Evolutionary conservation across 2,888 invertebrate genomes (phyloP).

Genomic region (Mythimna vitellina): DNA sequence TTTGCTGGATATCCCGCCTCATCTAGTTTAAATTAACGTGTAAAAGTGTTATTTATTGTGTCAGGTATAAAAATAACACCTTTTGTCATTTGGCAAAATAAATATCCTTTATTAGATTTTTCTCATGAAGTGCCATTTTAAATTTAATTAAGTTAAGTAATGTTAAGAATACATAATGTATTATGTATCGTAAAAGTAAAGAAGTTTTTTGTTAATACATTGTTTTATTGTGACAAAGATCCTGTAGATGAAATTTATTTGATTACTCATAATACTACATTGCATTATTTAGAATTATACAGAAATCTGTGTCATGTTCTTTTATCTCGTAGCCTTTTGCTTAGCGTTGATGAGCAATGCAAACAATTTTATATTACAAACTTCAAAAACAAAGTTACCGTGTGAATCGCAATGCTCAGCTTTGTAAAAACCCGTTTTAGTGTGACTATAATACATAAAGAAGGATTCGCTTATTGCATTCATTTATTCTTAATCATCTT

Average conservation of each 20-base stretch:
- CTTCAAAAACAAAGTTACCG: background rate
- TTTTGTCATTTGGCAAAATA: too few species aligned
- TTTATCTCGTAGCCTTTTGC: background rate
- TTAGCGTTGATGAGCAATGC: background rate
- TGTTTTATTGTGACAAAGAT: background rate
- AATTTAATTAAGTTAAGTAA: conserved; percentile 22
- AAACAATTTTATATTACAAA: background rate
- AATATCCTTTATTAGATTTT: background rate
- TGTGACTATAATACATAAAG: background rate
- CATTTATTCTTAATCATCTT: too few species aligned
- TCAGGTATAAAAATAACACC: too few species aligned
- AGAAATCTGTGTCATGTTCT: background rate
- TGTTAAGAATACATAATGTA: background rate
- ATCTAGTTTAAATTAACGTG: too few species aligned
- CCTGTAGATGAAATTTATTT: background rate
- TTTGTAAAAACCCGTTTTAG: background rate
- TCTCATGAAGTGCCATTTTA: conserved; percentile 26
- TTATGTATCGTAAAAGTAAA: background rate
- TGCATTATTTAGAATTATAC: background rate
- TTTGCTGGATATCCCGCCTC: background rate
- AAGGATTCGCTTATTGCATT: too few species aligned
- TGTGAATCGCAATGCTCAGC: background rate
- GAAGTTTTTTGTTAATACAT: background rate
- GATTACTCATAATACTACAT: background rate
- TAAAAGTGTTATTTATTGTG: too few species aligned